Base-by-base conservation (phyloP, 2,888 invertebrate species). In the Sialis lutaria region DNA sequence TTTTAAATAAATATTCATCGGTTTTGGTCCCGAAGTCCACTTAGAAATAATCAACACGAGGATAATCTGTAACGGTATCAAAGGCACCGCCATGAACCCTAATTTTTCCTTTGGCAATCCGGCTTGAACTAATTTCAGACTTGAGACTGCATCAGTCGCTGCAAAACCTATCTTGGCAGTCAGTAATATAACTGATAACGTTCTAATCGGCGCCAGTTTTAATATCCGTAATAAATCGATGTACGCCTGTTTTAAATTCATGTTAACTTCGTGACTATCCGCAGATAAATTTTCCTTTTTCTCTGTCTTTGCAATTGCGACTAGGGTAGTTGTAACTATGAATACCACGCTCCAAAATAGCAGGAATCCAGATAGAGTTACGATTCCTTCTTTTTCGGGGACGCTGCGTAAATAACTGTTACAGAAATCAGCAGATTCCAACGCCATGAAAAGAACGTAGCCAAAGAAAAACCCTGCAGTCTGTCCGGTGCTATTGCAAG, bases 401-500 rank as follows among this genome's bases (percentile, higher is more conserved):
- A 64, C 71, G 4, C 69, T 70, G 48, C 97, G 74, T 34, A 98
- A 64, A 63, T 95, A 99, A 52, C 75, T 81, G 64, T 98, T 97
- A 63, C 95, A 96, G 67, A 99, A 97, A 56, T 88, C 86, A 32
- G 88, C 75, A 1, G 97, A 97, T 67, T 98, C 97, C 47, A 99
- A 67, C 0, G 96, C 92, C 63, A 98, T 77, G 63, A 99, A 98
- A 8, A 96, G 72, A 1, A 96, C 92, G 66, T 96, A 96, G 50
- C 97, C 96, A 2, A 98, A 70, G 61, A 97, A 96, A 64, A 87
- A 96, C 0, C 98, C 97, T 35, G 93, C 88, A 0, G 96, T 97
- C 69, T 99, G 98, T 4, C 98, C 98, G 0, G 98, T 92, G 55
- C 90, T 89, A 61, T 99, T 99, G 61, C 98, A 98, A 0, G 97